These are phyloP conservation scores for Sternotherus odoratus DNA, from an alignment of 2,797 vertebrate genomes.

Conservation along the genomic window DNA sequence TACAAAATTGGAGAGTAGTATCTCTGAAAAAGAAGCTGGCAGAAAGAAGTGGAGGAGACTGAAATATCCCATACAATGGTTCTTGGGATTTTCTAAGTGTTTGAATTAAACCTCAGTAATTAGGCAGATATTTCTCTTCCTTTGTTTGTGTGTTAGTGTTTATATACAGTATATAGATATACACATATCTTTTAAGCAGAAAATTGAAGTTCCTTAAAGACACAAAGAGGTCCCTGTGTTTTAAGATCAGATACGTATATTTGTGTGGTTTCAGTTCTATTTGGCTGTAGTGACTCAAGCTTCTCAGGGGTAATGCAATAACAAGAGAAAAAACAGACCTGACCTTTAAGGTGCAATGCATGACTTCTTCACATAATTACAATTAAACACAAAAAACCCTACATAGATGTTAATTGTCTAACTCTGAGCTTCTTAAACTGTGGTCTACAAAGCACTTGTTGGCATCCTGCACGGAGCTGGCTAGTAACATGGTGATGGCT, in stretches of 20 bases:
- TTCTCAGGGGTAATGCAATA: background rate
- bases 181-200: constrained; percentile 12
- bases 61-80: constrained; percentile 36
- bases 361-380: constrained; percentile 23
- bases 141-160: background rate
- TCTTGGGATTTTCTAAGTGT: constrained; percentile 22
- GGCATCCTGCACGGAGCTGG: background rate
- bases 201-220: constrained; percentile 12
- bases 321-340: background rate
- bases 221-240: constrained; percentile 48
- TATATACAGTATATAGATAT: background rate
- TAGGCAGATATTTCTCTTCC: background rate
- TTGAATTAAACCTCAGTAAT: constrained; percentile 63
- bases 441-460: background rate
- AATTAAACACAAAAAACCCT: constrained; percentile 1
- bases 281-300: constrained; percentile 28
- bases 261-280: constrained; percentile 42
- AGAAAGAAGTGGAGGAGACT: constrained; percentile 41
- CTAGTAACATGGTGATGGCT: rapidly evolving
- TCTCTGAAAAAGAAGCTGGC: constrained; percentile 23
- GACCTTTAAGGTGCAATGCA: constrained; percentile 28
- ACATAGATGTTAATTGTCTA: background rate
- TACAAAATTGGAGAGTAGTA: constrained; percentile 25
- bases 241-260: constrained; percentile 8
- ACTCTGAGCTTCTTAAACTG: background rate